phyloP scores from a whole-genome alignment of 2,888 invertebrate species.

The Notocelia uddmanniana region DNA sequence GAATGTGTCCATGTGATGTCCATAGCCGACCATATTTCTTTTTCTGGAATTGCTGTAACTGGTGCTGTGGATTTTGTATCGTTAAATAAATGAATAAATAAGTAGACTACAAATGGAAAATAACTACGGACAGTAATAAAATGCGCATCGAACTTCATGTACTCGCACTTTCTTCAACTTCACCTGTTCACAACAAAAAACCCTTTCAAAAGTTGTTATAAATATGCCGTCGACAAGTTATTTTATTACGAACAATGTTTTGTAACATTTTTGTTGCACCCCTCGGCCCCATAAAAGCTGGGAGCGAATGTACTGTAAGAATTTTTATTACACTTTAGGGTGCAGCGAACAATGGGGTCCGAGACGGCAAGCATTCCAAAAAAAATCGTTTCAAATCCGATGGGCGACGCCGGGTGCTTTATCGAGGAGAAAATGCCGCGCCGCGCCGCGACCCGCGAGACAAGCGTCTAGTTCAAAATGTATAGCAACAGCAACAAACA shows the following conservation, averaged over 20 bases:
- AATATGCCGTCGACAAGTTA: slow-evolving; percentile 38
- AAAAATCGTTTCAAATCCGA: slow-evolving; percentile 40
- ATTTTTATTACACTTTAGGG: slow-evolving; percentile 45
- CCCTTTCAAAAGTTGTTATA: slow-evolving; percentile 28
- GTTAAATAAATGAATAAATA: too few relatives aligned
- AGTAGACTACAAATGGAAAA: too few relatives aligned
- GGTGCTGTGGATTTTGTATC: too few relatives aligned
- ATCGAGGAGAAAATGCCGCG: slow-evolving; percentile 44
- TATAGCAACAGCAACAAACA: neutral
- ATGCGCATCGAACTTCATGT: neutral
- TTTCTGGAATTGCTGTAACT: too few relatives aligned
- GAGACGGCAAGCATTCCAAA: slow-evolving; percentile 36
- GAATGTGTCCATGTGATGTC: neutral
- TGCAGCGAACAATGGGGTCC: slow-evolving; percentile 44
- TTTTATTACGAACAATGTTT: slow-evolving; percentile 41
- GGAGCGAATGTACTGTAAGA: slow-evolving; percentile 45
- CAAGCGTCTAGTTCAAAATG: neutral
- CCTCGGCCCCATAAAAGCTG: slow-evolving; percentile 33
- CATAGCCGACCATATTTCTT: too few relatives aligned
- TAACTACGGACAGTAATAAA: neutral
- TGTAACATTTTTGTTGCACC: slow-evolving; percentile 41
- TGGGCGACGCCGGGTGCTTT: slow-evolving; percentile 36
- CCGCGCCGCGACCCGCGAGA: neutral
- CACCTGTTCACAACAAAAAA: slow-evolving; percentile 11
- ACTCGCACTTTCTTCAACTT: neutral